Conservation (phyloP, 53 echinoderm and acorn worm genomes). For the Paelopatides confundens region DNA sequence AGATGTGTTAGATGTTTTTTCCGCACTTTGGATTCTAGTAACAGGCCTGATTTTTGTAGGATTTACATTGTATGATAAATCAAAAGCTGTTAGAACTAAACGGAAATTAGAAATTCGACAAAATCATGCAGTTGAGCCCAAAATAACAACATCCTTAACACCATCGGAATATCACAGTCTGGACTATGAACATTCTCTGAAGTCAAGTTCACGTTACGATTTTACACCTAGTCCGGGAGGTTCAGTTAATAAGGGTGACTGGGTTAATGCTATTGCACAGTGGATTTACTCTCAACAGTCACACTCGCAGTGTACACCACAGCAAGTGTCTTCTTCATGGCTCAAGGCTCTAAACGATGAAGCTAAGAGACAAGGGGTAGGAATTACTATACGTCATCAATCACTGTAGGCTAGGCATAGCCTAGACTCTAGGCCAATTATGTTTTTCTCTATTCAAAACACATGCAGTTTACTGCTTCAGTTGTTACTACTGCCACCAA, state of each 20-base stretch:
- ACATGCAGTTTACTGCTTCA: no score
- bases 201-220: conserved; percentile 4
- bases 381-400: background rate
- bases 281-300: conserved; percentile 66
- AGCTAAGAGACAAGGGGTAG: conserved; percentile 71
- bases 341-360: conserved; percentile 71
- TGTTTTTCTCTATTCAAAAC: no score
- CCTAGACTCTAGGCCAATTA: no score
- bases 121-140: background rate
- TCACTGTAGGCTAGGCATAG: no score
- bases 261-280: conserved; percentile 67
- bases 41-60: conserved; percentile 56
- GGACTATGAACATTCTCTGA: background rate
- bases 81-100: conserved; percentile 41
- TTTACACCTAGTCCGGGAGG: background rate
- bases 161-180: conserved; percentile 4
- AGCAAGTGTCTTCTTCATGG: conserved; percentile 64
- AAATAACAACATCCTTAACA: background rate
- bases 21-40: conserved; percentile 50
- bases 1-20: conserved; percentile 67
- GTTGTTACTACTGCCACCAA: no score
- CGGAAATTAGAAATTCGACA: background rate
- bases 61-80: conserved; percentile 68
- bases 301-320: conserved; percentile 58
- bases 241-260: conserved; percentile 37